Conservation (phyloP, 2,797 vertebrate genomes). For the Bovichtus diacanthus region DNA sequence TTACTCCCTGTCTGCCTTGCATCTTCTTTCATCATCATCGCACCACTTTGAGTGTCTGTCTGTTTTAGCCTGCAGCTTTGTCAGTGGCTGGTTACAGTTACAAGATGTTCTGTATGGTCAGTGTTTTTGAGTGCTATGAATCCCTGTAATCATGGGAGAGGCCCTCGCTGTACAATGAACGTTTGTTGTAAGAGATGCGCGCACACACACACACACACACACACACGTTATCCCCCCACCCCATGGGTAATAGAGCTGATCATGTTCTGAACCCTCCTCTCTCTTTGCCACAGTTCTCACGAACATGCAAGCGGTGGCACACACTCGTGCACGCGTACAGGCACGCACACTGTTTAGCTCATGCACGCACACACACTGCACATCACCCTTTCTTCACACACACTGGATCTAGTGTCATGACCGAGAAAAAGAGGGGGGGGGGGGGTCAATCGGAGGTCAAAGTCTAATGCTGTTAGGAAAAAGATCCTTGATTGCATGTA, state of each 20-base stretch:
- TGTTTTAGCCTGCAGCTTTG: conserved; percentile 76
- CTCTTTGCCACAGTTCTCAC: conserved; percentile 78
- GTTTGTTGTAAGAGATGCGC: conserved; percentile 83
- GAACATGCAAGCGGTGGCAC: conserved; percentile 69
- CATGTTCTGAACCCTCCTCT: conserved; percentile 81
- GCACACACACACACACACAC: conserved; percentile 53
- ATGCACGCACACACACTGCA: conserved; percentile 23
- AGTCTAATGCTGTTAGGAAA: conserved; percentile 73
- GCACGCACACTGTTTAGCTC: conserved; percentile 29
- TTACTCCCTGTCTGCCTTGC: conserved; percentile 61
- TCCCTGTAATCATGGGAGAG: conserved; percentile 86
- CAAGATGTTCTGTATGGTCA: conserved; percentile 82
- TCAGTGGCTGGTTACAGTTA: conserved; percentile 82
- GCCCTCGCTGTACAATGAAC: conserved; percentile 84
- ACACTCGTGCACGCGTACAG: conserved; percentile 46
- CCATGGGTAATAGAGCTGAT: conserved; percentile 84
- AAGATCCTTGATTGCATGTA: conserved; percentile 70
- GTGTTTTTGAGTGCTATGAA: conserved; percentile 83
- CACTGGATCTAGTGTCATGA: conserved; percentile 72
- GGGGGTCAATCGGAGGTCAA: conserved; percentile 77
- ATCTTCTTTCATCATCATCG: conserved; percentile 77
- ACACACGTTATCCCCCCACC: conserved; percentile 67
- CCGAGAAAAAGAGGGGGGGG: conserved; percentile 47
- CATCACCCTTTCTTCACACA: conserved; percentile 44
- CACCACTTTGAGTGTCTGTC: conserved; percentile 71